Evolutionary conservation across 1,140 invertebrate species (phyloP).

Genomic region (Drosophila quadrilineata): DNA sequence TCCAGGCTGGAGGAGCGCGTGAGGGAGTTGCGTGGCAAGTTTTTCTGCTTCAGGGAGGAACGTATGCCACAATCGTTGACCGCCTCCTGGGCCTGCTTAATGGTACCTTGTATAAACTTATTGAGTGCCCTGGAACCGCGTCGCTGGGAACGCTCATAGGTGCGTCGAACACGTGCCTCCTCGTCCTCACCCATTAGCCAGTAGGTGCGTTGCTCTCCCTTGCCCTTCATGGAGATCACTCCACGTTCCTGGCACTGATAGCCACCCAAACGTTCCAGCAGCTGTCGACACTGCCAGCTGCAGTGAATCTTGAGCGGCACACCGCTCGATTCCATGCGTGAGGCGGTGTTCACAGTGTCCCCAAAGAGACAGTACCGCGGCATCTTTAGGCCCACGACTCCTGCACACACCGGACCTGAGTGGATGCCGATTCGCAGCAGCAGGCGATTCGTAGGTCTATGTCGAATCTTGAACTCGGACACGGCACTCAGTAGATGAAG

Average conservation of each 20-base stretch:
- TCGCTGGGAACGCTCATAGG: constrained; percentile 82
- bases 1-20: constrained; percentile 88
- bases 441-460: constrained; percentile 91
- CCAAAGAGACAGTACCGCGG: constrained; percentile 97
- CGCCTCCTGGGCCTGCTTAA: constrained; percentile 54
- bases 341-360: constrained; percentile 96
- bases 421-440: constrained; percentile 95
- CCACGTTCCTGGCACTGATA: constrained; percentile 89
- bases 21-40: constrained; percentile 65
- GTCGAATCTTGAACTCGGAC: constrained; percentile 92
- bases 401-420: constrained; percentile 86
- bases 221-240: constrained; percentile 92
- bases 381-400: constrained; percentile 97
- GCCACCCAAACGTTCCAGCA: constrained; percentile 90
- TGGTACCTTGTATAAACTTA: constrained; percentile 75
- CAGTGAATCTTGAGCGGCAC: constrained; percentile 94
- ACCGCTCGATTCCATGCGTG: constrained; percentile 96
- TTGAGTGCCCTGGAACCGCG: constrained; percentile 75
- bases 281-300: constrained; percentile 87
- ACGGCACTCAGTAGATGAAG: constrained; percentile 91
- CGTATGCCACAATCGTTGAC: constrained; percentile 81
- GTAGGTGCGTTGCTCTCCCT: constrained; percentile 91
- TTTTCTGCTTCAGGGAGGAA: constrained; percentile 85
- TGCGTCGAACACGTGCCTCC: constrained; percentile 82
- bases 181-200: constrained; percentile 92